These are phyloP conservation scores for Agrotis segetum DNA, from an alignment of 2,888 invertebrate genomes.

Conservation along the genomic window DNA sequence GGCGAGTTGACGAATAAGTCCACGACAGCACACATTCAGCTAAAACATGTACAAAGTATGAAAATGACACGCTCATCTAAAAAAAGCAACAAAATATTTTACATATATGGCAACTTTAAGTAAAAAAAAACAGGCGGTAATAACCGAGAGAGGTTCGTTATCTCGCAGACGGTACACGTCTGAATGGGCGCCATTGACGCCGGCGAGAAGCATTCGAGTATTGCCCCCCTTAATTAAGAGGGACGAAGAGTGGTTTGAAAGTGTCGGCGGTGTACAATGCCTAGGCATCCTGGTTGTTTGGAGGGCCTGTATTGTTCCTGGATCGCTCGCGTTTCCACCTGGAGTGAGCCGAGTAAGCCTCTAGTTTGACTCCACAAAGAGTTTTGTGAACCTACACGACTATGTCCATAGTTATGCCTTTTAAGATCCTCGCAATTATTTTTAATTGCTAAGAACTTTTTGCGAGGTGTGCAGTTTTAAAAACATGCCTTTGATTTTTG, in stretches of 20 bases:
- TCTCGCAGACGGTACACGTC: constrained; percentile 84
- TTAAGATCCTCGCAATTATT: constrained; percentile 63
- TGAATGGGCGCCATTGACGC: constrained; percentile 82
- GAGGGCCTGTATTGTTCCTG: constrained; percentile 81
- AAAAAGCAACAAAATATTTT: constrained; percentile 47
- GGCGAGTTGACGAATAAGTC: no score
- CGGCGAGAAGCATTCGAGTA: constrained; percentile 80
- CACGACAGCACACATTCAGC: constrained; percentile 5
- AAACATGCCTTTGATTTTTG: constrained; percentile 38
- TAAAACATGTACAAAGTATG: constrained; percentile 3
- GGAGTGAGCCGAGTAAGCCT: constrained; percentile 64
- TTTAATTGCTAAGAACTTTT: constrained; percentile 60
- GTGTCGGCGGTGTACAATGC: constrained; percentile 78
- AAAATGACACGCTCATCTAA: constrained; percentile 36
- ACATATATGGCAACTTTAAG: constrained; percentile 50
- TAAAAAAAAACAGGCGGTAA: constrained; percentile 78
- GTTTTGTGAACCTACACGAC: constrained; percentile 46
- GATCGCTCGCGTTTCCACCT: constrained; percentile 77
- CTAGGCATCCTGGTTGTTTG: constrained; percentile 75
- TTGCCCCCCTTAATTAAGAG: constrained; percentile 88
- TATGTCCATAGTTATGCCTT: constrained; percentile 31
- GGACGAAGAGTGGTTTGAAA: constrained; percentile 85
- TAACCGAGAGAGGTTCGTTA: constrained; percentile 87
- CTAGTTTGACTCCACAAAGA: constrained; percentile 64
- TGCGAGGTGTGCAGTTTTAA: constrained; percentile 32